Percentiles rank a stretch among this genome's conserved stretches.
Conservation (phyloP, 2,113 vertebrate genomes). For the Psammodynastes pulverulentus region DNA sequence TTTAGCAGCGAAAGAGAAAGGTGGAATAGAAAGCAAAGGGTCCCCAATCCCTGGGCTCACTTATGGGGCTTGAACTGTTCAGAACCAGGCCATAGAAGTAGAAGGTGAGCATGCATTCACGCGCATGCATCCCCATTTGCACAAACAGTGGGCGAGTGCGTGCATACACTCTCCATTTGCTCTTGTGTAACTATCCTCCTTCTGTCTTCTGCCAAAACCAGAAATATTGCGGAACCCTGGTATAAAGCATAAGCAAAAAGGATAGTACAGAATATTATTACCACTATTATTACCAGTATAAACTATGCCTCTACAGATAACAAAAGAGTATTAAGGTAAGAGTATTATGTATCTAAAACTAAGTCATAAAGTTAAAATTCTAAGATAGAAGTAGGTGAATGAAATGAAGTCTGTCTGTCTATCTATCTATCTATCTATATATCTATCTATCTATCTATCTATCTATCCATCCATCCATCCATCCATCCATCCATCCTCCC, state of each 20-base stretch:
- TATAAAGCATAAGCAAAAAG: not conserved
- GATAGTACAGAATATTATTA: not conserved
- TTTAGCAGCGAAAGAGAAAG: not conserved
- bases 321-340: too few species aligned
- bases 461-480: too few species aligned
- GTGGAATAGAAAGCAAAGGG: too few species aligned
- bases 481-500: too few species aligned
- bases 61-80: too few species aligned
- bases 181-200: not conserved
- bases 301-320: not conserved
- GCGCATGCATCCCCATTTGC: not conserved
- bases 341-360: not conserved
- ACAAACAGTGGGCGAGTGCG: not conserved
- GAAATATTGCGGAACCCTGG: not conserved
- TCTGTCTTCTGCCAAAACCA: not conserved
- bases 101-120: too few species aligned
- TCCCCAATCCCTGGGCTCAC: too few species aligned
- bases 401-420: not conserved
- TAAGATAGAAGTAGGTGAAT: not conserved
- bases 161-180: not conserved
- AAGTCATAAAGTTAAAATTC: not conserved
- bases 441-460: too few species aligned
- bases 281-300: not conserved
- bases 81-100: too few species aligned
- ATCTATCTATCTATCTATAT: not conserved